Evolutionary conservation across 2,888 invertebrate species (phyloP), one percentile per base, ranked within the genome.

Genomic region (Ditylenchus weischeri): DNA sequence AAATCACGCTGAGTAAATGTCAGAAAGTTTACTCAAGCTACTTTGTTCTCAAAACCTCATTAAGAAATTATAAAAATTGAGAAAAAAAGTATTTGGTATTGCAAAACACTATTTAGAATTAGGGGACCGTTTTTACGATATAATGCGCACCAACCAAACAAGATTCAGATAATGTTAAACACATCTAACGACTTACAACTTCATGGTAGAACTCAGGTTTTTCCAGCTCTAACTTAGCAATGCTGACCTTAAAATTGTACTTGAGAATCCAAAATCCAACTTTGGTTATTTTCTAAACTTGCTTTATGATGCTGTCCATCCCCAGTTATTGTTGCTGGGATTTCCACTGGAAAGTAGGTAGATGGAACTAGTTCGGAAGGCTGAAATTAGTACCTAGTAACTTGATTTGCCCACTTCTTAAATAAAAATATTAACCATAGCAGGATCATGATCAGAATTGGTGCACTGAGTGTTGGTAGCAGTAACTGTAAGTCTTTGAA

Each of bases 291-390:
- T 43, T 43, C 13, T 2, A 54, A 79, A 36, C 19, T 23, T 50
- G 67, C 74, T 64, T 82, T 84, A 74, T 85, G 84, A 29, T 76
- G 79, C 0, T 75, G 75, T 50, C 83, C 83, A 75, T 85, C 84
- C 65, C 78, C 80, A 23, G 82, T 79, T 66, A 85, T 83, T 23
- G 83, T 81, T 19, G 83, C 78, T 21, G 75, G 76, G 2, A 83
- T 75, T n/a, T 82, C 80, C 64, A 85, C 83, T 58, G 84, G 83
- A 75, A 83, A 85, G 63, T 81, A 82, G 4, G 84, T 80, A 49
- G 83, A 84, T 0, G 83, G 80, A 5, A 83, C 73, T 38, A 75
- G 78, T 57, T 85, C 84, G n/a, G 74, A 69, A 21, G 82, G 82
- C 83, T 84, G 15, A 47, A 50, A 47, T 36, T 18, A 6, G 23